phyloP scores from a whole-genome alignment of 2,797 vertebrate genomes.

The Notoglanidium macrostoma region DNA sequence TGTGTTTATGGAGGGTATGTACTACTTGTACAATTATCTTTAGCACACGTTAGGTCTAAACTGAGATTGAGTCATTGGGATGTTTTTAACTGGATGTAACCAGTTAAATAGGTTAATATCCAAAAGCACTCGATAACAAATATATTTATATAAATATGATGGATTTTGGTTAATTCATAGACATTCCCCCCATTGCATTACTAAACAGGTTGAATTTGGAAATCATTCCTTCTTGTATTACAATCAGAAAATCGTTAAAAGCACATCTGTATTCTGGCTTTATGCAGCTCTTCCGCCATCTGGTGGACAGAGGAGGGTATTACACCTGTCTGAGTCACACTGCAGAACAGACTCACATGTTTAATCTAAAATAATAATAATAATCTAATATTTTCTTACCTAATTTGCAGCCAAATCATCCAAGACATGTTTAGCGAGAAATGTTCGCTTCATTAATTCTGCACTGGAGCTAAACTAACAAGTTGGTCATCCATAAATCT shows the following conservation, averaged over 20 bases:
- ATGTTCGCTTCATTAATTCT: neutral
- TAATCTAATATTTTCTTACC: neutral
- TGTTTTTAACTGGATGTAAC: neutral
- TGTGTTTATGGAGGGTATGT: too few species aligned
- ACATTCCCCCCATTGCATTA: neutral
- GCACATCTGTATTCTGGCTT: neutral
- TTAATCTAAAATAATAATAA: neutral
- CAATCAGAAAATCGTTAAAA: too few species aligned
- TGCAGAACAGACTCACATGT: neutral
- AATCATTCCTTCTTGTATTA: too few species aligned
- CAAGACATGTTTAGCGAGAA: neutral
- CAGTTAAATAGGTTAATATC: neutral
- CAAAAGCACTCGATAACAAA: neutral
- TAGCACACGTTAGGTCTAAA: neutral
- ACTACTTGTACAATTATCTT: neutral
- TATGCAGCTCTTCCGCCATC: constrained; percentile 1
- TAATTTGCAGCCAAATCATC: neutral
- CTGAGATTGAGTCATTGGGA: neutral
- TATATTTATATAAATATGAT: neutral
- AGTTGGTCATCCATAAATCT: too few species aligned
- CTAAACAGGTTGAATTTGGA: neutral
- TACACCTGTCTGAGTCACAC: neutral
- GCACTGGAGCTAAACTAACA: too few species aligned
- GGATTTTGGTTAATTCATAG: neutral
- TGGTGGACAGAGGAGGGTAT: neutral